A percentile compares a stretch with the other conserved stretches of the same genome.
Conservation (phyloP, 2,113 vertebrate species). For the Solea solea region DNA sequence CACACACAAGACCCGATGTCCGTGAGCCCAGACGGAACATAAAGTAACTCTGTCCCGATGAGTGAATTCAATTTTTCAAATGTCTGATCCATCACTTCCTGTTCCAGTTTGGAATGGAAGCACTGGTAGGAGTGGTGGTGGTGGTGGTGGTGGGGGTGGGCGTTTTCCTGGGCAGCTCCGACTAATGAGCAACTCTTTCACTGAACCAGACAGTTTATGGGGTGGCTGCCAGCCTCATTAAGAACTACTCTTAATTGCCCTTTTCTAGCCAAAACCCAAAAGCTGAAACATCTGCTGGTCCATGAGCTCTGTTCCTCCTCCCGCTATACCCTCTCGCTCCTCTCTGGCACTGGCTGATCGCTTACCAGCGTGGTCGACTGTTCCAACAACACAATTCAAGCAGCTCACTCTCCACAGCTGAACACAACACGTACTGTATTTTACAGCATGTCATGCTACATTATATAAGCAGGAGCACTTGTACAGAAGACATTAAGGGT, state of each 20-base stretch:
- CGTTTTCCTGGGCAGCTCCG: constrained; percentile 62
- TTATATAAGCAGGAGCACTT: constrained; percentile 11
- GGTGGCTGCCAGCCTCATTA: constrained; percentile 83
- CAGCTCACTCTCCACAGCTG: neutral
- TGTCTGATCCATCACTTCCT: constrained; percentile 71
- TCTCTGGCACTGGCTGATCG: constrained; percentile 45
- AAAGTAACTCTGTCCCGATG: constrained; percentile 49
- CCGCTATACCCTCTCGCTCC: constrained; percentile 32
- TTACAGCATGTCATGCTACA: neutral
- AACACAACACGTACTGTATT: constrained; percentile 1
- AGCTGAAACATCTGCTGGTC: constrained; percentile 84
- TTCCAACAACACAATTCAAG: constrained; percentile 28
- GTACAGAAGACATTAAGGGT: neutral
- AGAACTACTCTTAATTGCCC: constrained; percentile 80
- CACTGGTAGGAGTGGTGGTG: constrained; percentile 7
- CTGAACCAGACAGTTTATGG: constrained; percentile 81
- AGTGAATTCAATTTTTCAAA: constrained; percentile 49
- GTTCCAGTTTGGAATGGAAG: constrained; percentile 45
- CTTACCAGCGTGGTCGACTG: neutral
- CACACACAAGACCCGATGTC: constrained; percentile 7
- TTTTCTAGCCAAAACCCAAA: constrained; percentile 82
- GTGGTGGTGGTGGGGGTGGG: neutral
- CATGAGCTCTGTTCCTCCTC: constrained; percentile 41
- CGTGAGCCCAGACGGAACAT: constrained; percentile 40
- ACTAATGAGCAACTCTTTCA: constrained; percentile 82